Evolutionary conservation across 2,888 invertebrate genomes (phyloP), one percentile per base, ranked within the genome.

Genomic region (Gnatocerus cornutus): DNA sequence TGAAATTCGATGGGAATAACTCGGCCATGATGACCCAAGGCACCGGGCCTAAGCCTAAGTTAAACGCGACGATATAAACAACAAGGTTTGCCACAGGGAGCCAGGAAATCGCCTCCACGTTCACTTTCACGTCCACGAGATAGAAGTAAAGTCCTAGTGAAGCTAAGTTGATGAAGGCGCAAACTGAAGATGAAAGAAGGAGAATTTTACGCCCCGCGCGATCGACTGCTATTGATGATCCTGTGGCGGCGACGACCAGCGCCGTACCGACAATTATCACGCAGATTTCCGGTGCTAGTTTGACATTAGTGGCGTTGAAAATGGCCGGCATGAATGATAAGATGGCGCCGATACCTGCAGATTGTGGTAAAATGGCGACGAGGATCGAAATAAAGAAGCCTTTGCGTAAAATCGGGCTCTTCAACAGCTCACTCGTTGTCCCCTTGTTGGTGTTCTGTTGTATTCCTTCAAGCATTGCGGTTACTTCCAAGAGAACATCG

Each of bases 21-120:
- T 95, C 95, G 0, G 93, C 91, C 87, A 94, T 89, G 30, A 95
- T 89, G 0, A 93, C 91, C 94, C 94, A 94, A 0, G 93, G 92
- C 39, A 94, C 82, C 0, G 93, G 92, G 1, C 96, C 93, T 58
- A 92, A 88, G 0, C 90, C 89, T 85, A 79, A 4, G 73, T 92
- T 91, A 85, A 93, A 94, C 0, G 90, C 89, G 61, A 90, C 84
- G 70, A 93, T 91, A 85, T 91, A 94, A 13, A 91, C 74, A 0
- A 93, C 87, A 52, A 94, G 83, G 0, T 92, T 89, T 5, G 89
- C 82, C 8, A 94, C 87, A 0, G 94, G 94, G 43, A 94, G 82
- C 90, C 92, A 93, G 1, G 41, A 55, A 0, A 87, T 83, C 2
- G 10, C 3, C 45, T 12, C 37, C 10, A 63, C 27, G n/a, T 41